These are phyloP conservation scores for Trachelus stipa DNA, from an alignment of 2,888 invertebrate genomes.

Conservation along the genomic window DNA sequence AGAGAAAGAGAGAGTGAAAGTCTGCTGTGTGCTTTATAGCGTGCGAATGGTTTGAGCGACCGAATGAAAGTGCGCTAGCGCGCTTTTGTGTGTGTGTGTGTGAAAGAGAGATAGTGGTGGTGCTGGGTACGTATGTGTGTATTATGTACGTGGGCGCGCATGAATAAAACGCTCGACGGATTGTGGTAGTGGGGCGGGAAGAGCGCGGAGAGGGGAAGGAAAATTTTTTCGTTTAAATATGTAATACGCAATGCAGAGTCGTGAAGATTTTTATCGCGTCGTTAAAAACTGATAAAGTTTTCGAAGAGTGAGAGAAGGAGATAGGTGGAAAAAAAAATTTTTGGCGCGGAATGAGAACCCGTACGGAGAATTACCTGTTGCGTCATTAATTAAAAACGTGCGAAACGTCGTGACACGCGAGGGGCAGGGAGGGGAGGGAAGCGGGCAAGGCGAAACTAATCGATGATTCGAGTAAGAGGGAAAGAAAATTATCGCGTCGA, in stretches of 20 bases:
- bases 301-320: neutral
- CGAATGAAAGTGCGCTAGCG: neutral
- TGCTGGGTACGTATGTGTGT: neutral
- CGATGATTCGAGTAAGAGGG: neutral
- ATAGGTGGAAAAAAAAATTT: neutral
- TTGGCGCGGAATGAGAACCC: neutral
- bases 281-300: conserved; percentile 19
- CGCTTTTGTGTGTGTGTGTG: too few relatives aligned
- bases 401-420: neutral
- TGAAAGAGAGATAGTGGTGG: neutral
- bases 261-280: conserved; percentile 26
- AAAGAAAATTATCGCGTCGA: neutral
- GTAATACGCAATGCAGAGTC: conserved; percentile 34
- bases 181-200: neutral
- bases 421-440: neutral
- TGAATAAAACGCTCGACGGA: neutral
- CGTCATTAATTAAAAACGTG: neutral
- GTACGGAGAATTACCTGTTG: neutral
- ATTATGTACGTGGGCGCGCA: neutral
- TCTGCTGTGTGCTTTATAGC: neutral
- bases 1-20: conserved; percentile 21
- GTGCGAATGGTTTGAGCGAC: neutral
- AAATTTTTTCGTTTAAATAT: neutral
- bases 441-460: neutral
- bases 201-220: neutral